phyloP scores from a whole-genome alignment of 2,888 invertebrate genomes.

The Sericinus montela region DNA sequence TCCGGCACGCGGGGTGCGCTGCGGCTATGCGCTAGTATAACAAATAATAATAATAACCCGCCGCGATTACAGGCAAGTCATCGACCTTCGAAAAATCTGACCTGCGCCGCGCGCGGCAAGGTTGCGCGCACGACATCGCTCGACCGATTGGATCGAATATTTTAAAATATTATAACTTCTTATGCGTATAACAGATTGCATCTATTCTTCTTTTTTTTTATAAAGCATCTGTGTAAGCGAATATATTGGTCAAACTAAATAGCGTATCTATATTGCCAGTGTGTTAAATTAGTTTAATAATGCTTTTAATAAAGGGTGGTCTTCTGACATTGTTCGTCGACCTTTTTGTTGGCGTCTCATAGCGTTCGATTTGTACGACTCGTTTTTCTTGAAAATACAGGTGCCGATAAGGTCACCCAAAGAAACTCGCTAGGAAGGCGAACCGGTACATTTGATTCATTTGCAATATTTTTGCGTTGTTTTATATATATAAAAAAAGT shows the following conservation, averaged over 20 bases:
- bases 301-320: slow-evolving; percentile 22
- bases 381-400: slow-evolving; percentile 45
- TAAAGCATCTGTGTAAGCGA: no score
- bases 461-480: slow-evolving; percentile 3
- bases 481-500: no score
- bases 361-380: slow-evolving; percentile 50
- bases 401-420: slow-evolving; percentile 50
- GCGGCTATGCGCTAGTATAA: no score
- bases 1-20: slow-evolving; percentile 45
- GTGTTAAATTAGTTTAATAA: background rate
- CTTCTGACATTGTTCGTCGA: slow-evolving; percentile 40
- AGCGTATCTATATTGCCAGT: no score
- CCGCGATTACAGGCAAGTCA: slow-evolving; percentile 67
- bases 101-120: slow-evolving; percentile 70
- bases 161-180: no score
- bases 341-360: slow-evolving; percentile 49
- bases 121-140: slow-evolving; percentile 50
- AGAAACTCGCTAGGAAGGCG: slow-evolving; percentile 21
- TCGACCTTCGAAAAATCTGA: slow-evolving; percentile 79
- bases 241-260: no score
- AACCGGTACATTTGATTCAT: slow-evolving; percentile 17
- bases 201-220: no score
- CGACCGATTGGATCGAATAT: slow-evolving; percentile 20
- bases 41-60: slow-evolving; percentile 67
- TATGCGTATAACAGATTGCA: no score